Conservation (phyloP, 1,140 invertebrate species). For the Tribolium castaneum region DNA sequence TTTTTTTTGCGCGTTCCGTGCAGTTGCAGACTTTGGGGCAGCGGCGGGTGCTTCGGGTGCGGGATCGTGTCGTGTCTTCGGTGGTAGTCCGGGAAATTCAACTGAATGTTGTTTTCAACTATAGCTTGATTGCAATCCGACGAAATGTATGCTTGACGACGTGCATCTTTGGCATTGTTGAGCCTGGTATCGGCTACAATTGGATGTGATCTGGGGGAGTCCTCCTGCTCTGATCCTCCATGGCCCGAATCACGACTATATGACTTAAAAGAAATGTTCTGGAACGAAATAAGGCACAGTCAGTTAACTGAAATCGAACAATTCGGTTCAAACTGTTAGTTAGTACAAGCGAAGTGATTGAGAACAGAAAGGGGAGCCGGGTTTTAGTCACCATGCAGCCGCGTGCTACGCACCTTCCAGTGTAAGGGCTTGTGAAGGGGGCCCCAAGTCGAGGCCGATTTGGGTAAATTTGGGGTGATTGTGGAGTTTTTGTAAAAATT, state of each 20-base stretch:
- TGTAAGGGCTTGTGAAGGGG: slow-evolving; percentile 75
- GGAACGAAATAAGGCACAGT: slow-evolving; percentile 60
- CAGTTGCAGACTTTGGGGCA: slow-evolving; percentile 54
- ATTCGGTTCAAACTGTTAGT: not conserved
- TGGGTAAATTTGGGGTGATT: slow-evolving; percentile 71
- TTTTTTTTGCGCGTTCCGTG: slow-evolving; percentile 58
- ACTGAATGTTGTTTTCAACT: slow-evolving; percentile 51
- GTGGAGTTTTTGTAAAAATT: slow-evolving; percentile 67
- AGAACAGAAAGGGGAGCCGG: slow-evolving; percentile 20
- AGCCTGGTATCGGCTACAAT: slow-evolving; percentile 63
- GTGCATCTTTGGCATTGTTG: slow-evolving; percentile 62
- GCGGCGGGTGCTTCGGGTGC: slow-evolving; percentile 59
- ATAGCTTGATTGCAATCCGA: slow-evolving; percentile 53
- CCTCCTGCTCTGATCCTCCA: slow-evolving; percentile 74
- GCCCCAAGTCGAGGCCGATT: slow-evolving; percentile 75
- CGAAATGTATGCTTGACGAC: slow-evolving; percentile 53
- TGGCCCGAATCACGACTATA: slow-evolving; percentile 74
- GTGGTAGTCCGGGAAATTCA: slow-evolving; percentile 51
- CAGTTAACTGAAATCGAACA: not conserved
- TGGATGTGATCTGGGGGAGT: slow-evolving; percentile 71
- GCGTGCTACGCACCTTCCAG: slow-evolving; percentile 73
- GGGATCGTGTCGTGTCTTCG: slow-evolving; percentile 52
- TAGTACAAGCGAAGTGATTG: not conserved
- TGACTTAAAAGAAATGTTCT: slow-evolving; percentile 80
- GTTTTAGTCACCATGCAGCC: slow-evolving; percentile 41